phyloP scores from a whole-genome alignment of 2,797 vertebrate genomes.

The Pseudocheirus occidentalis region DNA sequence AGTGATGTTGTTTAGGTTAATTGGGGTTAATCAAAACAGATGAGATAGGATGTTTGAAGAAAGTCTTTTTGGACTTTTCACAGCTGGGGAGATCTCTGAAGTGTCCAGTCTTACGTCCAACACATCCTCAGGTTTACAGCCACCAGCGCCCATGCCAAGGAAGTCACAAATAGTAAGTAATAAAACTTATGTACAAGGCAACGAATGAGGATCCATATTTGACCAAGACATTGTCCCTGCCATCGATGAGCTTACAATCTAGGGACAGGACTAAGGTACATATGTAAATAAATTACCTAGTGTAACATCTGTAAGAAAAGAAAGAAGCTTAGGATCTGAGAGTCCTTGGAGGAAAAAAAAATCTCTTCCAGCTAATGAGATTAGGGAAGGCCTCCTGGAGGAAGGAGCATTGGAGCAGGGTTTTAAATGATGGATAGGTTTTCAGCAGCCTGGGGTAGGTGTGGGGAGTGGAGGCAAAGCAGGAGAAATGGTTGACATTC shows the following conservation, averaged over 20 bases:
- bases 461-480: fast-evolving
- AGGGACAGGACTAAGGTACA: too few relatives aligned
- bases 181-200: neutral
- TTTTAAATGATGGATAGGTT: neutral
- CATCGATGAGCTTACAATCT: neutral
- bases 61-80: slow-evolving; percentile 43
- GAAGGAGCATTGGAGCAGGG: neutral
- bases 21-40: neutral
- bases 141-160: slow-evolving; percentile 92
- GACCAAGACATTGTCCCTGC: neutral
- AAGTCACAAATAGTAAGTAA: slow-evolving; percentile 92
- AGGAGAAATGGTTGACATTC: neutral
- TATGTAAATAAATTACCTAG: neutral
- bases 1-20: fast-evolving
- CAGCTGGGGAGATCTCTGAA: slow-evolving; percentile 86
- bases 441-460: fast-evolving
- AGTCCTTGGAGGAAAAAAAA: neutral
- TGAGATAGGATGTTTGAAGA: neutral
- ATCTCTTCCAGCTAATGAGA: neutral
- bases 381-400: neutral
- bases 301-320: neutral
- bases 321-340: neutral
- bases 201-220: neutral
- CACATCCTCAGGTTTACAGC: slow-evolving; percentile 87
- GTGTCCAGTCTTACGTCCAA: slow-evolving; percentile 83